A percentile compares a stretch with the other conserved stretches of the same genome.
These are phyloP conservation scores for Embiotoca jacksoni DNA, from an alignment of 2,113 vertebrate species.

Conservation along the genomic window DNA sequence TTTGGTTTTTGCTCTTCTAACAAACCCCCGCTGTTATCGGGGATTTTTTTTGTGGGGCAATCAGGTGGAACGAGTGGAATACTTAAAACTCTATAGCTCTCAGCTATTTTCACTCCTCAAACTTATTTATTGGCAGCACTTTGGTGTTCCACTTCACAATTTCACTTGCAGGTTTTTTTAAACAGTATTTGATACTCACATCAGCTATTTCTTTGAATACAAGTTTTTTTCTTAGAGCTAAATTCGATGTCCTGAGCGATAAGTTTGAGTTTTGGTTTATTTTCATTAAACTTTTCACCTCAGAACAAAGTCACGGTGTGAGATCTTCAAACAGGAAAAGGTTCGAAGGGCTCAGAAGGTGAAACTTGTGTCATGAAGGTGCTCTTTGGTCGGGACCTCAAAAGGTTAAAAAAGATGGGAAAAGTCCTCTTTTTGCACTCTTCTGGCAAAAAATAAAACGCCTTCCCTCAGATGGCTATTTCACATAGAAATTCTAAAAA, in stretches of 20 bases:
- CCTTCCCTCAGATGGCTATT: too few species aligned
- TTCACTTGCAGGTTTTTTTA: neutral
- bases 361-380: too few species aligned
- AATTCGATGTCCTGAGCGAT: constrained; percentile 4
- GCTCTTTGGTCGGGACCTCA: too few species aligned
- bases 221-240: neutral
- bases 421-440: too few species aligned
- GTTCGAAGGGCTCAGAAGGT: too few species aligned
- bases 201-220: constrained; percentile 11
- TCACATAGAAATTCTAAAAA: too few species aligned
- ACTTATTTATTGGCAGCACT: constrained; percentile 26
- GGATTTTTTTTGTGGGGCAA: neutral
- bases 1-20: neutral
- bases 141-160: neutral
- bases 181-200: constrained; percentile 10
- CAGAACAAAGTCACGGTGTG: neutral
- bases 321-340: too few species aligned
- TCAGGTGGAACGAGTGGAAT: neutral
- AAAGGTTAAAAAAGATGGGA: too few species aligned
- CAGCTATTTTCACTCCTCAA: constrained; percentile 12
- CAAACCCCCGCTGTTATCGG: neutral
- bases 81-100: constrained; percentile 8
- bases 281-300: neutral
- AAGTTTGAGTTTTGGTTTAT: neutral
- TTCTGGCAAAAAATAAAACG: too few species aligned